Evolutionary conservation across 2,888 invertebrate species (phyloP), one percentile per base, ranked within the genome.

Genomic region (Drosophila pseudotalamancana): DNA sequence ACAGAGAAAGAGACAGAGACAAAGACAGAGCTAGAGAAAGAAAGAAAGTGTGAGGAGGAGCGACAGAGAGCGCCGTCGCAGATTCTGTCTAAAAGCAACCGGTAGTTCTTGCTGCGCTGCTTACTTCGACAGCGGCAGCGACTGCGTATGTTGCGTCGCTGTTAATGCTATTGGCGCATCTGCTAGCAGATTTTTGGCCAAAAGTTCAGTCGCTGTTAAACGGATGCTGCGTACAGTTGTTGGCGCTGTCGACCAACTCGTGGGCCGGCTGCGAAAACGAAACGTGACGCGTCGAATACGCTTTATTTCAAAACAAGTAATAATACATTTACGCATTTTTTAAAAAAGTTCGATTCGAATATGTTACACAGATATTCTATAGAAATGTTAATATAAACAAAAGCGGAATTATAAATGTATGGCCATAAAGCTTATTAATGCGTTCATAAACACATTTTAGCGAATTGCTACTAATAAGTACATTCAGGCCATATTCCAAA

Each of bases 191-290:
- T 62, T 50, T 66, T 84, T 55, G 70, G 73, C 77, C 53, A 77
- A 69, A 69, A 83, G 56, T 46, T 70, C 64, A 80, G 85, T 80
- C 64, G 67, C 66, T 87, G 76, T 76, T 71, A 70, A 46, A 23
- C 87, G 80, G 80, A 80, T 87, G 80, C 87, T 80, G 80, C 73
- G 81, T 46, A 60, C 70, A 80, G 81, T 84, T 77, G 77, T 55
- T 70, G 69, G 72, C 80, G 87, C 77, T 69, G 68, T 72, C 56
- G 80, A 56, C 64, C 77, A 68, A 43, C 70, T 59, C 76, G 72
- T 59, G 53, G 76, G 69, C 51, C 78, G 77, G 56, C 56, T 56
- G 46, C 67, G 51, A 19, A 42, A 37, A 49, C 50, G 37, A 54
- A 60, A 39, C 48, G 43, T 16, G 39, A 32, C 61, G 27, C 46